Evolutionary conservation across 2,113 vertebrate species (phyloP), one percentile per base, ranked within the genome.

Genomic region (Paramormyrops kingsleyae): DNA sequence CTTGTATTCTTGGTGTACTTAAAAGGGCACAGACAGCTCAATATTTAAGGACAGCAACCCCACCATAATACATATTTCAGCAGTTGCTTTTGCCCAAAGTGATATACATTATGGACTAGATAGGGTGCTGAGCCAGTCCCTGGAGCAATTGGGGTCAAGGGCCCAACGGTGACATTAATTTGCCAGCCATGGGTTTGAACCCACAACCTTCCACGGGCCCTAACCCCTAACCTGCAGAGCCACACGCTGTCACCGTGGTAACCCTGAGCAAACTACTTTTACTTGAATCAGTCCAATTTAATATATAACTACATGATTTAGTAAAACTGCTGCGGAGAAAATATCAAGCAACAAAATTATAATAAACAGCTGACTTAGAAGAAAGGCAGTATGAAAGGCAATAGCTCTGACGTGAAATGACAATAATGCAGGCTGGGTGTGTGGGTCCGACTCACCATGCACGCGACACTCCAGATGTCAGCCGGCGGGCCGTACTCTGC

Each of bases 401-500:
- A 74, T 74, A 35, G 0, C 66, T 3, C 27, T 74, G 66, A 39
- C 17, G 21, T 77, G 70, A 77, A 77, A 35, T 13, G 31, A 13
- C 35, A 39, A 17, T 5, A 17, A 59, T 21, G 13, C 70, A 77
- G 70, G 31, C 13, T 77, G 70, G 70, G 39, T 77, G 70, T 4
- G 46, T 1, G 24, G 39, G 19, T 87, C 1, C 0, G 31, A 90
- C 94, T 94, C 94, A 98, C 97, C 97, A 97, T 94, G 91, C 97
- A 98, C 35, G 97, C 97, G 0, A 93, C 94, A 66, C 97, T 98
- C 97, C 97, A 97, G 92, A 98, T 96, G 91, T 98, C 97, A 0
- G 94, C 97, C 27, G 97, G 95, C 8, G 97, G 96, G 24, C 97
- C 90, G 0, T 97, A 98, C 46, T 96, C 96, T 88, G 96, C 95